Percentiles rank a stretch among this genome's conserved stretches.
These are phyloP conservation scores for Sacculina carcini DNA, from an alignment of 2,888 invertebrate genomes.

Conservation along the genomic window DNA sequence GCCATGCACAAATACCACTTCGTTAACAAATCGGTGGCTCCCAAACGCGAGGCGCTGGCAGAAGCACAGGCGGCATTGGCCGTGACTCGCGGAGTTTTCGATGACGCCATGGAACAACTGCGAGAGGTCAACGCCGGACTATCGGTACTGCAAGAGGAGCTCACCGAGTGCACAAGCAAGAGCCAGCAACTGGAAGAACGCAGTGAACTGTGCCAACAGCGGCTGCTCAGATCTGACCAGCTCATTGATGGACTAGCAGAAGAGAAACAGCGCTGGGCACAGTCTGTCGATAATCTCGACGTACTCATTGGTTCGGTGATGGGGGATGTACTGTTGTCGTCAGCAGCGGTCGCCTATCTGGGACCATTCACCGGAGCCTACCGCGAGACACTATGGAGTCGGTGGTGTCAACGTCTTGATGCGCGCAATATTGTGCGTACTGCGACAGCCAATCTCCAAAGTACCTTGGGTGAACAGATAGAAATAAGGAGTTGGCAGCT, in stretches of 20 bases:
- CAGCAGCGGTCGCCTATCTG: constrained; percentile 69
- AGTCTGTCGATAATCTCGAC: constrained; percentile 18
- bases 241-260: constrained; percentile 32
- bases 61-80: constrained; percentile 55
- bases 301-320: constrained; percentile 37
- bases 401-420: constrained; percentile 44
- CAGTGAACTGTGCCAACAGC: constrained; percentile 53
- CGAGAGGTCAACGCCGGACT: constrained; percentile 34
- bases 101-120: constrained; percentile 38
- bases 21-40: constrained; percentile 38
- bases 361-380: constrained; percentile 52
- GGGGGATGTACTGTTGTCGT: constrained; percentile 70
- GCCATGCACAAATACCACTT: constrained; percentile 87
- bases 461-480: constrained; percentile 53
- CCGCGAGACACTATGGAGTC: constrained; percentile 32
- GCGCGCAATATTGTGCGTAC: constrained; percentile 48
- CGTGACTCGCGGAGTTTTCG: constrained; percentile 54
- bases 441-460: constrained; percentile 37
- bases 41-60: constrained; percentile 53
- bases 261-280: constrained; percentile 23
- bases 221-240: constrained; percentile 59
- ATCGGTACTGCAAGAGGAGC: constrained; percentile 26
- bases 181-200: constrained; percentile 41
- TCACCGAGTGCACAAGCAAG: constrained; percentile 25
- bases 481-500: constrained; percentile 67